phyloP scores from a whole-genome alignment of 2,888 invertebrate genomes.

The Hirtodrosophila duncani region DNA sequence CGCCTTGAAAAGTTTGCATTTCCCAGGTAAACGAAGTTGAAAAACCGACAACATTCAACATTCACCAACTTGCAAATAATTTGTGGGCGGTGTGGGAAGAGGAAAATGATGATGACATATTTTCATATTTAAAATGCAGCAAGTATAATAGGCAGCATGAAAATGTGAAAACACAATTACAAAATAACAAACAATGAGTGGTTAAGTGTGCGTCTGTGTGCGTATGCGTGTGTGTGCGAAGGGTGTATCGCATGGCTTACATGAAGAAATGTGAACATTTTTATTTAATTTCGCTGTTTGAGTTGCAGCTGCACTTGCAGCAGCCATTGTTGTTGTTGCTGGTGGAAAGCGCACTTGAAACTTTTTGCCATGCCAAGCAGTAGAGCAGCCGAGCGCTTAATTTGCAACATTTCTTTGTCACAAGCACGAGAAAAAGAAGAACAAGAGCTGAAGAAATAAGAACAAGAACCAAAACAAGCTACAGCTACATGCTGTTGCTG shows the following conservation, averaged over 20 bases:
- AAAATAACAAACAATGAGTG: constrained; percentile 23
- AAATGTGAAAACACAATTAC: constrained; percentile 64
- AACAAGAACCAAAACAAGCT: constrained; percentile 28
- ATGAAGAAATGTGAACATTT: constrained; percentile 49
- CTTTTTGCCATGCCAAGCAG: constrained; percentile 45
- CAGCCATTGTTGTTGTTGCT: constrained; percentile 23
- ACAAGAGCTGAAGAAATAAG: constrained; percentile 8
- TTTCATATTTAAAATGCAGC: constrained; percentile 26
- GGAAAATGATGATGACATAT: constrained; percentile 58
- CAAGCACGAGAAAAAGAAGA: constrained; percentile 36
- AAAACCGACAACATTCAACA: too few species aligned
- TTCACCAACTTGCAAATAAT: constrained; percentile 36
- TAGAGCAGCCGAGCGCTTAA: constrained; percentile 67
- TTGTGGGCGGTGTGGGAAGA: constrained; percentile 32
- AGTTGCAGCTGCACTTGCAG: constrained; percentile 15
- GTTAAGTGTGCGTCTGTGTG: constrained; percentile 3
- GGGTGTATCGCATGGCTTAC: constrained; percentile 11
- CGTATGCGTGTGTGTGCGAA: constrained; percentile 17
- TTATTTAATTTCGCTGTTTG: constrained; percentile 60
- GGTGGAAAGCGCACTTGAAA: constrained; percentile 55
- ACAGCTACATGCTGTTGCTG: constrained; percentile 47
- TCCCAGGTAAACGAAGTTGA: constrained; percentile 57
- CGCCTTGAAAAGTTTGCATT: constrained; percentile 53
- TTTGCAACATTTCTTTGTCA: constrained; percentile 70
- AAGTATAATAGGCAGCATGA: constrained; percentile 15